A percentile compares a stretch with the other conserved stretches of the same genome.
These are phyloP conservation scores for Apocrypta bakeri DNA, from an alignment of 1,140 invertebrate species.

Conservation along the genomic window DNA sequence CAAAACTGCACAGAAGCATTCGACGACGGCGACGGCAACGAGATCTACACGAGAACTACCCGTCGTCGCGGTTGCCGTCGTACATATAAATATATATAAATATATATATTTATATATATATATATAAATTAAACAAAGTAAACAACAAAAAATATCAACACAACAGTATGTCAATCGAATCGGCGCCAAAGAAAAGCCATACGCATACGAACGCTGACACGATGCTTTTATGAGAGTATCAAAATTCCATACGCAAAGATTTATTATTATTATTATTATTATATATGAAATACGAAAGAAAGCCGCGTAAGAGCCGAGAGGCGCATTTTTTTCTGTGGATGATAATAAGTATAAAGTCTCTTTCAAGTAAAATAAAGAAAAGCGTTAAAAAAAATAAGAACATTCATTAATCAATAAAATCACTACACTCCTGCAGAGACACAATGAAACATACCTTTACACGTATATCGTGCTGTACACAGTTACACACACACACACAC, in stretches of 20 bases:
- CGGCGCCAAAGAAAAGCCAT: slow-evolving; percentile 8
- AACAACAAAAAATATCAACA: slow-evolving; percentile 4
- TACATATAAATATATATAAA: neutral
- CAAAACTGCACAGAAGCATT: slow-evolving; percentile 37
- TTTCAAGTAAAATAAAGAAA: slow-evolving; percentile 12
- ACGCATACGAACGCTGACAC: neutral
- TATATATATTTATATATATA: neutral
- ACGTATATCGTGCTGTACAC: too few species aligned
- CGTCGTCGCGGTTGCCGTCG: neutral
- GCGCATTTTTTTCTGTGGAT: slow-evolving; percentile 39
- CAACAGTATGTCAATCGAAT: slow-evolving; percentile 3
- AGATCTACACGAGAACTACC: neutral
- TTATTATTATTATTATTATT: neutral
- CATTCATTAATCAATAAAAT: neutral
- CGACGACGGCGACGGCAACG: neutral
- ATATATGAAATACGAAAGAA: slow-evolving; percentile 23
- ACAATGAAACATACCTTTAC: neutral
- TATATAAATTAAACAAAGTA: neutral
- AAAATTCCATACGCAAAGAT: neutral
- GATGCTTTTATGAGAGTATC: neutral
- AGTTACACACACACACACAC: too few species aligned
- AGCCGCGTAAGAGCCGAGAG: slow-evolving; percentile 24
- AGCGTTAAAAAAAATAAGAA: neutral
- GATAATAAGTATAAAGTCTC: slow-evolving; percentile 37
- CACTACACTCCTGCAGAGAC: too few species aligned